Base-by-base conservation (phyloP, 1,140 invertebrate genomes). In the Portunus trituberculatus region DNA sequence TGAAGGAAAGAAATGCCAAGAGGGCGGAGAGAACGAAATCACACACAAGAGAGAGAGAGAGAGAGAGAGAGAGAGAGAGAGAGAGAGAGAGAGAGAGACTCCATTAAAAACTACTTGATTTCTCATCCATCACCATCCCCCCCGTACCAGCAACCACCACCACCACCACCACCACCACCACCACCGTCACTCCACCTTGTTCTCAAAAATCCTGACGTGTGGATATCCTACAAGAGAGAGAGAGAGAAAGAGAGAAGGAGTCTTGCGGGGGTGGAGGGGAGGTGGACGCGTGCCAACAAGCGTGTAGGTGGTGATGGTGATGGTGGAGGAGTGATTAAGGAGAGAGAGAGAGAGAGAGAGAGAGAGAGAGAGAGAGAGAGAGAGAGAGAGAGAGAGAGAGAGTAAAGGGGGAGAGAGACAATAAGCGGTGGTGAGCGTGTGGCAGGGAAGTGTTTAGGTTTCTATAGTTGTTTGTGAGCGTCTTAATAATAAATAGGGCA, bases 11-110 rank as follows among this genome's bases (percentile, higher is more conserved):
- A 59, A 59, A 59, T 59, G 52, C 52, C 52, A 59, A 59, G 52
- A 59, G 52, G 52, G 52, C 52, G 52, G 16, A 14, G 52, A 20
- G 52, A 59, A 59, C 52, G 52, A 59, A 59, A 59, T 59, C 16
- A 20, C 52, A 12, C 0, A 76, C 67, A 7, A n/a, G 67, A 76
- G 67, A 76, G 67, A 76, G 67, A 76, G 67, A 76, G 52, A 76
- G 67, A 76, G 67, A 76, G 67, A 76, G 16, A 76, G 52, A 76
- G 67, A 76, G 67, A 76, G 67, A 76, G 67, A 76, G 67, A 76
- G 67, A 76, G 67, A 76, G 25, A 59, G 25, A 76, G 67, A 76
- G 67, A 76, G 67, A 76, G 67, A 76, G 25, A 59, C 12, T 76
- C 12, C 20, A 76, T 76, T n/a, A 76, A 76, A 76, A 76, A 76